These are phyloP conservation scores for Acromyrmex echinatior DNA, from an alignment of 1,140 invertebrate species.

Conservation along the genomic window DNA sequence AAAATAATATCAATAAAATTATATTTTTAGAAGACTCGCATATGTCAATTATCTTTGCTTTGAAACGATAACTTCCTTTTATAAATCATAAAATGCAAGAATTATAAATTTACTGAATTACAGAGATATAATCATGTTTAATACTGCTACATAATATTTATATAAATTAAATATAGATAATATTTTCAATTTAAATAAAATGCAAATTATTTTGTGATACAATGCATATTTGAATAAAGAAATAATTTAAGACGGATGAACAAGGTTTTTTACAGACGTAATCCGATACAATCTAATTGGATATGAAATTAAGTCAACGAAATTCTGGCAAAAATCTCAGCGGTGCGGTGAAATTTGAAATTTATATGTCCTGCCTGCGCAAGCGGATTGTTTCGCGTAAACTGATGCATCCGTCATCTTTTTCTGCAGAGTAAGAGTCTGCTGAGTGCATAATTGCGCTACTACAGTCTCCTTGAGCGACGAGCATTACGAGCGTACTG, in stretches of 20 bases:
- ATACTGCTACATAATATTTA: not conserved
- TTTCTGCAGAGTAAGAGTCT: conserved; percentile 76
- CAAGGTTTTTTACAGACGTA: conserved; percentile 5
- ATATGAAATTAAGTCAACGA: conserved; percentile 86
- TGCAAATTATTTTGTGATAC: not conserved
- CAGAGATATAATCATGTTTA: not conserved
- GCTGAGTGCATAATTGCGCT: conserved; percentile 70
- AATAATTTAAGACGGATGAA: not conserved
- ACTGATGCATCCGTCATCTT: conserved; percentile 82
- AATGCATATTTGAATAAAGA: not conserved
- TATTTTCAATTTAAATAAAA: not conserved
- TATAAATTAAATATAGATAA: conserved; percentile 5
- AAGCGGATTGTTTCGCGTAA: conserved; percentile 64
- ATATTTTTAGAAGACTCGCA: not conserved
- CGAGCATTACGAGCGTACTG: conserved; percentile 16
- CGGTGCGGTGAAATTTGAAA: conserved; percentile 81
- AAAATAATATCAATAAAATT: conserved; percentile 7
- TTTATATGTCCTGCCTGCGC: conserved; percentile 83
- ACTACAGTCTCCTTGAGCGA: conserved; percentile 48
- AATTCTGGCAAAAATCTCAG: conserved; percentile 81
- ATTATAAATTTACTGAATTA: not conserved
- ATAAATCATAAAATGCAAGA: not conserved
- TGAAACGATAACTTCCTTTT: not conserved
- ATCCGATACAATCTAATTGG: conserved; percentile 83
- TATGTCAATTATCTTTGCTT: not conserved